phyloP scores from a whole-genome alignment of 2,797 vertebrate genomes.

The Pangasius mekongensis region DNA sequence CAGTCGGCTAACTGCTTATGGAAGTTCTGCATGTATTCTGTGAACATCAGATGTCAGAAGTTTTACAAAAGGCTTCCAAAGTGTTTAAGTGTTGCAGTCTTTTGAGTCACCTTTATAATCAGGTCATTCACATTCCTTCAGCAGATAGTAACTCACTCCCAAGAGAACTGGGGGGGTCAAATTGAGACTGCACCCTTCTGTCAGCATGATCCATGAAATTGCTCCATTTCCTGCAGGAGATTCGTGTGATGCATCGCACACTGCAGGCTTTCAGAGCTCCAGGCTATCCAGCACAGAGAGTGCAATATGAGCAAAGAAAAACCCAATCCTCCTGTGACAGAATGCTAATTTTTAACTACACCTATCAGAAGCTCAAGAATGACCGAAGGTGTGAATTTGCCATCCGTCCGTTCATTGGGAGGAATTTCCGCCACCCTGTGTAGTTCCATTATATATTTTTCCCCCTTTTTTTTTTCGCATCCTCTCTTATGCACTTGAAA shows the following conservation, averaged over 20 bases:
- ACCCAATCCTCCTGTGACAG: conserved; percentile 59
- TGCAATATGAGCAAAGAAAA: conserved; percentile 57
- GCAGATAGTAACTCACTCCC: conserved; percentile 49
- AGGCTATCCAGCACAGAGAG: conserved; percentile 44
- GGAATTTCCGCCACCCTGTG: conserved; percentile 41
- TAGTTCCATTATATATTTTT: conserved; percentile 50
- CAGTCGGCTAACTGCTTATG: neutral
- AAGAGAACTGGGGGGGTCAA: conserved; percentile 41
- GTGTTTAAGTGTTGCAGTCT: neutral
- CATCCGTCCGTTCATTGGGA: conserved; percentile 38
- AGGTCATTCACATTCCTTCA: conserved; percentile 43
- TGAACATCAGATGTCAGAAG: neutral
- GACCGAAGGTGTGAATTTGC: conserved; percentile 57
- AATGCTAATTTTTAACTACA: conserved; percentile 71
- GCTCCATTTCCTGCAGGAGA: conserved; percentile 51
- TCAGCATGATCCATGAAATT: conserved; percentile 59
- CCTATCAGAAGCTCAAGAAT: conserved; percentile 59
- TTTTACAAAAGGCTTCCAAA: conserved; percentile 1
- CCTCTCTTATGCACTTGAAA: conserved; percentile 36
- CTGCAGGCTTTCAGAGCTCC: conserved; percentile 52
- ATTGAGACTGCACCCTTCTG: conserved; percentile 44
- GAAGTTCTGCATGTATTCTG: neutral
- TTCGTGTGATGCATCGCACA: conserved; percentile 53
- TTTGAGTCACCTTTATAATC: conserved; percentile 25
- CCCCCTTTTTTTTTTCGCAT: conserved; percentile 52